These are phyloP conservation scores for Iselma pallidipennis DNA, from an alignment of 2,888 invertebrate genomes.

Conservation along the genomic window DNA sequence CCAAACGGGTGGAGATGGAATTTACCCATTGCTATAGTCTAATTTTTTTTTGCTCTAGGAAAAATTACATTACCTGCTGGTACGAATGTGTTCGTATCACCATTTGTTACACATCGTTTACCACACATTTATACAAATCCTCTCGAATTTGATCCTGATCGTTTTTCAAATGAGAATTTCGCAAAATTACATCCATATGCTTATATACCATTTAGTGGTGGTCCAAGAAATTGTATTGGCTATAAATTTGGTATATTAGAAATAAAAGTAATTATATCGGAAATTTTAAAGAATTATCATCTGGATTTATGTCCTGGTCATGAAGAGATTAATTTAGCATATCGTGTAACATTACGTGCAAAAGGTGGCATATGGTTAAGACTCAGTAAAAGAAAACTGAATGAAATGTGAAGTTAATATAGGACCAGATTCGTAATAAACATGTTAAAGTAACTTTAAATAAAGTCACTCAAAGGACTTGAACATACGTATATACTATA, in stretches of 20 bases:
- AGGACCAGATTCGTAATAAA: too few species aligned
- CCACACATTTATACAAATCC: conserved; percentile 62
- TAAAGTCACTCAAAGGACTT: too few species aligned
- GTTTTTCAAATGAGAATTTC: conserved; percentile 60
- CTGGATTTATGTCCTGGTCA: conserved; percentile 58
- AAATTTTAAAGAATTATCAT: conserved; percentile 58
- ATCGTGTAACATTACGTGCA: conserved; percentile 62
- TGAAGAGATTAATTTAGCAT: conserved; percentile 57
- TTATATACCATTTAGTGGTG: conserved; percentile 64
- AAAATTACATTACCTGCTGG: conserved; percentile 60
- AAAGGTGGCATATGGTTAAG: conserved; percentile 63
- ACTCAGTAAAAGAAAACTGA: conserved; percentile 51
- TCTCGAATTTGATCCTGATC: conserved; percentile 61
- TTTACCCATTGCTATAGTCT: too few species aligned
- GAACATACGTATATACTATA: too few species aligned
- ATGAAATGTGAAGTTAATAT: too few species aligned
- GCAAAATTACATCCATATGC: conserved; percentile 61
- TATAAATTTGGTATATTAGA: conserved; percentile 64
- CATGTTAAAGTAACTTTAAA: too few species aligned
- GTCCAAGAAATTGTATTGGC: conserved; percentile 63
- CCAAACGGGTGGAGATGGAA: too few species aligned
- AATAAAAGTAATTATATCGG: conserved; percentile 63
- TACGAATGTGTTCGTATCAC: conserved; percentile 60
- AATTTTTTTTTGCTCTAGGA: conserved; percentile 39
- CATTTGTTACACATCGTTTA: conserved; percentile 63